Evolutionary conservation across 2,113 vertebrate genomes (phyloP).

Genomic region (Carlito syrichta): DNA sequence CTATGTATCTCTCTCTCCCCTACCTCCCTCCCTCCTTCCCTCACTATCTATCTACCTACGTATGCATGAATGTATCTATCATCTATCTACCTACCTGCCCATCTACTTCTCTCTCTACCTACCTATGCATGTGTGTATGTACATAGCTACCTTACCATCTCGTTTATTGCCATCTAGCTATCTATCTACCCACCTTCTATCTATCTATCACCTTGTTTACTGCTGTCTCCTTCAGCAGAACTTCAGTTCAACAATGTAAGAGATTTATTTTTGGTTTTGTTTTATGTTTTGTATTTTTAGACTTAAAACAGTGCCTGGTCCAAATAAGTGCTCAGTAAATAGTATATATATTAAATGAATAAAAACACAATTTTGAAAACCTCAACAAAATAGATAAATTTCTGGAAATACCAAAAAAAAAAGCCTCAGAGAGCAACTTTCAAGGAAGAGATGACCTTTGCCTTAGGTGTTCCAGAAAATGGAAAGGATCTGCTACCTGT

Average conservation of each 20-base stretch:
- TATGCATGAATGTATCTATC: too few relatives aligned
- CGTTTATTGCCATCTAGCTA: too few relatives aligned
- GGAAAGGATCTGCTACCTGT: neutral
- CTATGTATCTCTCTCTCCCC: too few relatives aligned
- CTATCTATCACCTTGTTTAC: neutral
- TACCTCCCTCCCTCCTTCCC: too few relatives aligned
- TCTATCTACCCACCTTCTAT: neutral
- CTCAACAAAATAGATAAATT: neutral
- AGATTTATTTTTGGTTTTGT: neutral
- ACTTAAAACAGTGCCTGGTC: neutral
- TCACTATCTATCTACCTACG: too few relatives aligned
- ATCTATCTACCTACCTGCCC: too few relatives aligned
- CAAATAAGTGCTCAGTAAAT: neutral
- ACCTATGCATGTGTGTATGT: too few relatives aligned
- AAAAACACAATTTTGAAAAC: neutral
- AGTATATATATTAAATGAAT: neutral
- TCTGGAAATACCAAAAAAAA: neutral
- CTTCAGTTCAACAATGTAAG: neutral
- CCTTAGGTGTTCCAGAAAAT: neutral
- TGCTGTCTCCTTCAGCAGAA: neutral
- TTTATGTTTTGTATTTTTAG: neutral
- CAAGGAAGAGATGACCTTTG: neutral
- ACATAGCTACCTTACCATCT: too few relatives aligned
- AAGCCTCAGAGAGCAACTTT: neutral
- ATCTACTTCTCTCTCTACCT: too few relatives aligned